Evolutionary conservation across 2,113 vertebrate genomes (phyloP).

Genomic region (Eonycteris spelaea): DNA sequence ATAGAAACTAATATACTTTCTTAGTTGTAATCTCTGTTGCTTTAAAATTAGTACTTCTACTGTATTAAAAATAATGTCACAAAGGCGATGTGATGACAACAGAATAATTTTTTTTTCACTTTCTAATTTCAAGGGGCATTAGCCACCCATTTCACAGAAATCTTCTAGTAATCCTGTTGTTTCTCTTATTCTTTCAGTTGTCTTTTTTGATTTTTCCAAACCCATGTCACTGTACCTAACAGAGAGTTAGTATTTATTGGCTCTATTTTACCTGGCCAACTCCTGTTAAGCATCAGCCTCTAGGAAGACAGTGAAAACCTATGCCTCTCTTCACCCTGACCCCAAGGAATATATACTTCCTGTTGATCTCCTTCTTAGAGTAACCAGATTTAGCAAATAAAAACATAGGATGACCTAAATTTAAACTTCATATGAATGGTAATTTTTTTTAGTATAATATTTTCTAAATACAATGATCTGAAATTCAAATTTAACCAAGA

Average conservation of each 20-base stretch:
- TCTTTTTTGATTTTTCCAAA: background rate
- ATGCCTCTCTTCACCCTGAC: background rate
- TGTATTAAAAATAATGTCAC: background rate
- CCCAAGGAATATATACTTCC: background rate
- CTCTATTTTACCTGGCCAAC: background rate
- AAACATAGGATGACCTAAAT: background rate
- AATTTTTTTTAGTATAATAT: background rate
- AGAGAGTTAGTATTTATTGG: background rate
- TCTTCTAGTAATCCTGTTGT: background rate
- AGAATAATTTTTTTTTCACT: background rate
- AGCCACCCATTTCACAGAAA: background rate
- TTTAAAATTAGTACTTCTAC: background rate
- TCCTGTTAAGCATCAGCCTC: background rate
- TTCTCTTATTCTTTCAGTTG: background rate
- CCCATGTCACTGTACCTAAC: background rate
- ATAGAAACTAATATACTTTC: background rate
- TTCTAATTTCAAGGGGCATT: background rate
- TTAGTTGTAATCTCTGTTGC: background rate
- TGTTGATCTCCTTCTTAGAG: background rate
- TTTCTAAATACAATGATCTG: background rate
- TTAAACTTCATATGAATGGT: background rate
- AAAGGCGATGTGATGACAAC: background rate
- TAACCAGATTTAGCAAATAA: background rate
- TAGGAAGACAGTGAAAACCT: background rate
- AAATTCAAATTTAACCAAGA: background rate